A percentile compares a stretch with the other conserved stretches of the same genome.
phyloP scores from a whole-genome alignment of 2,888 invertebrate species.

The Andrena haemorrhoa region DNA sequence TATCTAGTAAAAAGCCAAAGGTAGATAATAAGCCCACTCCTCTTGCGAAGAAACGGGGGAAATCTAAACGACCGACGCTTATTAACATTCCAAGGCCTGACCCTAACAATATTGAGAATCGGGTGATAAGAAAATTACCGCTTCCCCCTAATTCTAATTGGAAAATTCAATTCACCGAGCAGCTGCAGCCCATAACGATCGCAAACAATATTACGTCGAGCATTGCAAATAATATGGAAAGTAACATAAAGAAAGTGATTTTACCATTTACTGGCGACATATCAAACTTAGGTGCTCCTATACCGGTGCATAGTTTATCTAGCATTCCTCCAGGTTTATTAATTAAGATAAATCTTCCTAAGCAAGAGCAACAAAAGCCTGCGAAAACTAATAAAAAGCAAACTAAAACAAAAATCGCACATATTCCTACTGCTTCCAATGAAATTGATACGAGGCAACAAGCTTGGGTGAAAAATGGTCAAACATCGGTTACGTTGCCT shows the following conservation, averaged over 20 bases:
- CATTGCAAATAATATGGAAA: slow-evolving; percentile 70
- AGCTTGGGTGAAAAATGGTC: slow-evolving; percentile 59
- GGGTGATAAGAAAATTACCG: slow-evolving; percentile 78
- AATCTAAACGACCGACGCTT: slow-evolving; percentile 80
- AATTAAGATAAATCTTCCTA: slow-evolving; percentile 82
- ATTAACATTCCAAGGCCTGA: slow-evolving; percentile 82
- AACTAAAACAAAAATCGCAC: slow-evolving; percentile 56
- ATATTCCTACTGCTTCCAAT: slow-evolving; percentile 35
- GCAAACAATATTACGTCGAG: slow-evolving; percentile 74
- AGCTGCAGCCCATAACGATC: slow-evolving; percentile 81
- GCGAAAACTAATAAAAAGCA: slow-evolving; percentile 62
- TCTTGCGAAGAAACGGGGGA: slow-evolving; percentile 82
- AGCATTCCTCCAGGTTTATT: slow-evolving; percentile 83
- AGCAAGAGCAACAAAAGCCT: slow-evolving; percentile 69
- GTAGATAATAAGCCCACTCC: slow-evolving; percentile 83
- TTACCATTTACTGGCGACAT: slow-evolving; percentile 82
- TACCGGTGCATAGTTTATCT: slow-evolving; percentile 82
- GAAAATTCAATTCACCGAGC: slow-evolving; percentile 80
- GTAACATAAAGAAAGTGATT: slow-evolving; percentile 81
- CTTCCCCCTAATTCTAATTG: slow-evolving; percentile 80
- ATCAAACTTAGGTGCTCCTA: slow-evolving; percentile 81
- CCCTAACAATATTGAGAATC: slow-evolving; percentile 76
- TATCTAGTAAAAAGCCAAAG: slow-evolving; percentile 83
- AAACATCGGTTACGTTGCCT: slow-evolving; percentile 30
- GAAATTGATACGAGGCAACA: slow-evolving; percentile 37